Percentiles rank a stretch among this genome's conserved stretches.
These are phyloP conservation scores for Carassius gibelio DNA, from an alignment of 2,113 vertebrate species.

Conservation along the genomic window DNA sequence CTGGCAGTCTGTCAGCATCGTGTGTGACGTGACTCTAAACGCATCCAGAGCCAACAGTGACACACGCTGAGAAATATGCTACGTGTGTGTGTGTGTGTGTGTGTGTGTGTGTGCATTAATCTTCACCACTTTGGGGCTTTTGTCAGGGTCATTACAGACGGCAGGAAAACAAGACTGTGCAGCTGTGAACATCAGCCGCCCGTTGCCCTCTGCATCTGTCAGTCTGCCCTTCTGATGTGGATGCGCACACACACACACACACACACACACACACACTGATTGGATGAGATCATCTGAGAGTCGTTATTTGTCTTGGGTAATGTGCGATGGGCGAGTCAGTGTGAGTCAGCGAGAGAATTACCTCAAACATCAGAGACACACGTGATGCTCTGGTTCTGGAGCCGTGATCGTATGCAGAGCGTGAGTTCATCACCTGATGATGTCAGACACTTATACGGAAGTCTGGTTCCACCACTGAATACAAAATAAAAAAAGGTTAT, in stretches of 20 bases:
- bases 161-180: neutral
- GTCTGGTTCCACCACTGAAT: too few relatives aligned
- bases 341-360: conserved; percentile 9
- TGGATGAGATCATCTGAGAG: conserved; percentile 35
- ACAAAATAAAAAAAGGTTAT: too few relatives aligned
- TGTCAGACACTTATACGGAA: neutral
- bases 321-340: conserved; percentile 45
- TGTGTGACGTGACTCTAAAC: neutral
- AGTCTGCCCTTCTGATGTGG: neutral
- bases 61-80: conserved; percentile 54
- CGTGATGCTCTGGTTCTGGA: neutral
- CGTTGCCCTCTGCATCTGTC: neutral
- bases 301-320: conserved; percentile 44
- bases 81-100: neutral
- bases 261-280: neutral
- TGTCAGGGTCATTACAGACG: neutral
- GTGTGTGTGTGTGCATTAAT: neutral
- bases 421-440: neutral
- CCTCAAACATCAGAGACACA: conserved; percentile 19
- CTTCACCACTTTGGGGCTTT: neutral
- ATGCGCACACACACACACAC: too few relatives aligned
- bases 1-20: neutral
- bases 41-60: conserved; percentile 9
- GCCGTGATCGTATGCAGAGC: neutral
- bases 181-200: conserved; percentile 18